phyloP scores from a whole-genome alignment of 64 coral and sea anemone species.

The Orbicella faveolata region DNA sequence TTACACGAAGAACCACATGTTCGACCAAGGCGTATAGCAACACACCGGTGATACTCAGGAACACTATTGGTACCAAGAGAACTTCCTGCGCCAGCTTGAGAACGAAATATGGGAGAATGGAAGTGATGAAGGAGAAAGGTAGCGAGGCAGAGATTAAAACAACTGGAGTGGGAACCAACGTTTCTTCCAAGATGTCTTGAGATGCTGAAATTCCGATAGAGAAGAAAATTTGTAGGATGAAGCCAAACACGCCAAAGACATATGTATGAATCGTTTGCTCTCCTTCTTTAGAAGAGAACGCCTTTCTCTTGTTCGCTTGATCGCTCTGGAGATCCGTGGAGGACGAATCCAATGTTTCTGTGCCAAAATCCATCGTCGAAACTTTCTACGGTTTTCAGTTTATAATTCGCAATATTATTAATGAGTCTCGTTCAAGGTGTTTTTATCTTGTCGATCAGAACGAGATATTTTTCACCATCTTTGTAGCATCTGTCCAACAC shows the following conservation, averaged over 20 bases:
- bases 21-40: constrained; percentile 18
- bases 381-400: neutral
- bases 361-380: neutral
- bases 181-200: constrained; percentile 62
- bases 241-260: constrained; percentile 42
- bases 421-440: neutral
- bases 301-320: neutral
- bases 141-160: constrained; percentile 16
- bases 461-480: neutral
- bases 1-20: constrained; percentile 10
- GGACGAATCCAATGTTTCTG: neutral
- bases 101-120: neutral
- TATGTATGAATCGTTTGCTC: neutral
- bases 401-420: neutral
- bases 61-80: neutral
- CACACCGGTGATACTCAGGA: constrained; percentile 9
- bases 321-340: neutral
- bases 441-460: neutral
- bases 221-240: constrained; percentile 48
- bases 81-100: neutral
- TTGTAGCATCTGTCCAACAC: neutral
- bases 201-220: constrained; percentile 43
- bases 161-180: constrained; percentile 13
- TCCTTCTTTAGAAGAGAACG: neutral
- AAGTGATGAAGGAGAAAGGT: constrained; percentile 1